A percentile compares a stretch with the other conserved stretches of the same genome.
Conservation (phyloP, 2,113 vertebrate species). For the Regulus satrapa region DNA sequence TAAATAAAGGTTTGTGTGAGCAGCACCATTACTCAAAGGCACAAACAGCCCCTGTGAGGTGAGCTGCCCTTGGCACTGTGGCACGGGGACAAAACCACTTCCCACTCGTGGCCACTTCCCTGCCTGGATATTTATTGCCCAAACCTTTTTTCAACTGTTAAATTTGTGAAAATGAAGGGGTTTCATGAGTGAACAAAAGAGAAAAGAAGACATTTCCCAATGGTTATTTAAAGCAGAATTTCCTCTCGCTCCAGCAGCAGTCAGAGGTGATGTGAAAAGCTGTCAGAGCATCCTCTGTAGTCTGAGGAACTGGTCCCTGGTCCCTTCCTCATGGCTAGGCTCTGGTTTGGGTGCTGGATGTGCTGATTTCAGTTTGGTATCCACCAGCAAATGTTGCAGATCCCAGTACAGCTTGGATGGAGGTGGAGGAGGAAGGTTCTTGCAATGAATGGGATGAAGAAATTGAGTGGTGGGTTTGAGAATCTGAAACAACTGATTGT, state of each 20-base stretch:
- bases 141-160: not conserved
- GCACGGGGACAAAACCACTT: not conserved
- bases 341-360: not conserved
- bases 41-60: not conserved
- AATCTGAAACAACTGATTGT: not conserved
- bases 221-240: not conserved
- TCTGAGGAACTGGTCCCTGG: not conserved
- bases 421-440: not conserved
- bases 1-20: not conserved
- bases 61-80: not conserved
- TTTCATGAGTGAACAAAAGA: not conserved
- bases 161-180: not conserved
- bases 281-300: not conserved
- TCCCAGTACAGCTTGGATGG: not conserved
- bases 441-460: not conserved
- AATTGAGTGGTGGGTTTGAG: not conserved
- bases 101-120: not conserved
- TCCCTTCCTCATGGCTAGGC: not conserved
- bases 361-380: not conserved
- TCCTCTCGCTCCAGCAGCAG: not conserved
- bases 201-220: not conserved
- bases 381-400: not conserved
- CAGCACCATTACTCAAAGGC: not conserved
- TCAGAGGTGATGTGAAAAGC: not conserved
- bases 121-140: not conserved